Conservation (phyloP, 1,140 invertebrate species). For the Bilobella aurantiaca region DNA sequence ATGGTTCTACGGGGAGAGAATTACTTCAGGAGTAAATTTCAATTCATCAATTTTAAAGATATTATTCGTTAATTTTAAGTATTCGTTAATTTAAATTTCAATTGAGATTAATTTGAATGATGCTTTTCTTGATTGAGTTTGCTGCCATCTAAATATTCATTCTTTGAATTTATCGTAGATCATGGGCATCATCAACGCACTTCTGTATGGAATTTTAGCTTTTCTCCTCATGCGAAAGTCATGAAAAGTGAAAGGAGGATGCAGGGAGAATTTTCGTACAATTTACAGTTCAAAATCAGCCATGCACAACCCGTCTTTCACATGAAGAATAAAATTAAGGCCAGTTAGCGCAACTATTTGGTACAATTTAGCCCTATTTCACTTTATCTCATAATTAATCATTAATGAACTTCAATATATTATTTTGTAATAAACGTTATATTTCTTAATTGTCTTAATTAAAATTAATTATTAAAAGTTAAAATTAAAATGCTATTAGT, state of each 20-base stretch:
- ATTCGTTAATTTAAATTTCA: no score
- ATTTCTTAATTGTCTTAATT: no score
- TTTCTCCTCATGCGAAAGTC: neutral
- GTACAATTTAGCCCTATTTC: no score
- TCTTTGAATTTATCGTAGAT: constrained; percentile 8
- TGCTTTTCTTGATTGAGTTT: neutral
- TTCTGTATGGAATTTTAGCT: neutral
- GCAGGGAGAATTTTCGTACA: neutral
- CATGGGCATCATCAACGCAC: neutral
- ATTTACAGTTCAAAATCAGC: neutral
- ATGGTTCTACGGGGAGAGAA: neutral
- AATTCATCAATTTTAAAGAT: neutral
- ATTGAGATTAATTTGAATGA: no score
- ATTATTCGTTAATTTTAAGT: no score
- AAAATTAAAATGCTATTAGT: no score
- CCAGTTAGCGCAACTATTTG: no score
- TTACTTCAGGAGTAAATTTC: neutral
- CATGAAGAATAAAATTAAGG: no score
- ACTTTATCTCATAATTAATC: no score
- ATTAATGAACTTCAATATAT: neutral
- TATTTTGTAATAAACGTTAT: neutral
- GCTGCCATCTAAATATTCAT: neutral
- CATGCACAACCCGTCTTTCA: no score
- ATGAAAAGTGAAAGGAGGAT: neutral
- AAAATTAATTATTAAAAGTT: no score